A percentile compares a stretch with the other conserved stretches of the same genome.
These are phyloP conservation scores for Ophion costatus DNA, from an alignment of 2,888 invertebrate species.

Conservation along the genomic window DNA sequence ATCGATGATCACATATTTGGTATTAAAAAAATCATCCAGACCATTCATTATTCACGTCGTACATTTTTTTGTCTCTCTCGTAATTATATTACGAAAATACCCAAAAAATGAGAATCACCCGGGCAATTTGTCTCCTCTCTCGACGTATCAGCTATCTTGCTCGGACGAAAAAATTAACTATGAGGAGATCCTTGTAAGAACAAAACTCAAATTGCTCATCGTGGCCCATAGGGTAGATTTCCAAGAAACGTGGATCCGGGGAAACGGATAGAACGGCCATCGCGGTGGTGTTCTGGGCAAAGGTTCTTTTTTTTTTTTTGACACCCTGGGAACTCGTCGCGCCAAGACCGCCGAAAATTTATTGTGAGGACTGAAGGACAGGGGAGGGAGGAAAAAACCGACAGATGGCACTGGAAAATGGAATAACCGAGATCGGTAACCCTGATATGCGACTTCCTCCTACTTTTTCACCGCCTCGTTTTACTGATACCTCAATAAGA, in stretches of 20 bases:
- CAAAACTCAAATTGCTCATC: slow-evolving; percentile 43
- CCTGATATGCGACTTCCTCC: slow-evolving; percentile 78
- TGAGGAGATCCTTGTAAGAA: slow-evolving; percentile 14
- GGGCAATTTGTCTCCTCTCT: slow-evolving; percentile 35
- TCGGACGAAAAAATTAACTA: slow-evolving; percentile 12
- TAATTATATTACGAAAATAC: neutral
- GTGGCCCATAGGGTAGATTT: slow-evolving; percentile 58
- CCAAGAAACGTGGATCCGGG: slow-evolving; percentile 51
- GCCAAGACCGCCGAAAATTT: neutral
- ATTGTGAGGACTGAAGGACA: neutral
- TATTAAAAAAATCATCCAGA: neutral
- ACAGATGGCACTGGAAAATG: slow-evolving; percentile 80
- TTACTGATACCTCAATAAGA: neutral
- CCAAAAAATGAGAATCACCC: slow-evolving; percentile 2
- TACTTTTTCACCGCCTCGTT: slow-evolving; percentile 22
- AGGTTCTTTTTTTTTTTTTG: slow-evolving; percentile 44
- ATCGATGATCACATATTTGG: neutral
- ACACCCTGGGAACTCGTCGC: slow-evolving; percentile 55
- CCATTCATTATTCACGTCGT: no score
- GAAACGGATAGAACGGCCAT: slow-evolving; percentile 18
- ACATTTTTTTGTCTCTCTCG: neutral
- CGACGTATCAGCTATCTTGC: slow-evolving; percentile 11
- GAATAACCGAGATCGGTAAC: slow-evolving; percentile 79
- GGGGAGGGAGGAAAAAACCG: slow-evolving; percentile 58
- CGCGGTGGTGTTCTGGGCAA: slow-evolving; percentile 46